Percentiles rank a stretch among this genome's conserved stretches.
phyloP scores from a whole-genome alignment of 2,113 vertebrate species.

The Uria lomvia region DNA sequence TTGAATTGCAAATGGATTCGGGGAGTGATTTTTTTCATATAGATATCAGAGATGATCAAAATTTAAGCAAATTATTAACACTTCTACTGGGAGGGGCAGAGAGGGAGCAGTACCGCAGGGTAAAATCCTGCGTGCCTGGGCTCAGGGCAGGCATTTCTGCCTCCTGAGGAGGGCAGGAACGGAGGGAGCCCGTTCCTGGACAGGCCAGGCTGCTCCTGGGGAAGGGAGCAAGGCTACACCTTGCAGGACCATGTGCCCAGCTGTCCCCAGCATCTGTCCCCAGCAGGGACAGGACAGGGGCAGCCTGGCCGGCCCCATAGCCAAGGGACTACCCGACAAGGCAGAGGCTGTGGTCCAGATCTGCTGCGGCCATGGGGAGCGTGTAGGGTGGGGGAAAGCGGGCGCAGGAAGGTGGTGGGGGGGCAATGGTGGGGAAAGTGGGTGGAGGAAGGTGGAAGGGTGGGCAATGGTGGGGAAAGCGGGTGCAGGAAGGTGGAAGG shows the following conservation, averaged over 20 bases:
- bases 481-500: too few relatives aligned
- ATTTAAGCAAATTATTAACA: background rate
- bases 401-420: too few relatives aligned
- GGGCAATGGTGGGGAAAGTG: background rate
- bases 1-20: background rate
- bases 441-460: too few relatives aligned
- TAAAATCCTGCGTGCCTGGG: background rate
- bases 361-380: accelerated
- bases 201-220: background rate
- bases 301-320: background rate
- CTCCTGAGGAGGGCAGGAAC: background rate
- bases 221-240: background rate
- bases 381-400: background rate
- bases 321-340: too few relatives aligned
- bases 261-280: too few relatives aligned
- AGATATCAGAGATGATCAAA: background rate
- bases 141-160: background rate
- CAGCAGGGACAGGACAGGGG: background rate
- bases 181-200: accelerated
- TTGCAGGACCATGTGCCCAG: background rate
- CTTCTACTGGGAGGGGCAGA: background rate
- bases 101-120: background rate
- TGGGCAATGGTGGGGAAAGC: background rate
- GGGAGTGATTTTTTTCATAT: background rate
- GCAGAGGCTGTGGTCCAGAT: background rate